phyloP scores from a whole-genome alignment of 2,888 invertebrate genomes.

The Pyrgus malvae region DNA sequence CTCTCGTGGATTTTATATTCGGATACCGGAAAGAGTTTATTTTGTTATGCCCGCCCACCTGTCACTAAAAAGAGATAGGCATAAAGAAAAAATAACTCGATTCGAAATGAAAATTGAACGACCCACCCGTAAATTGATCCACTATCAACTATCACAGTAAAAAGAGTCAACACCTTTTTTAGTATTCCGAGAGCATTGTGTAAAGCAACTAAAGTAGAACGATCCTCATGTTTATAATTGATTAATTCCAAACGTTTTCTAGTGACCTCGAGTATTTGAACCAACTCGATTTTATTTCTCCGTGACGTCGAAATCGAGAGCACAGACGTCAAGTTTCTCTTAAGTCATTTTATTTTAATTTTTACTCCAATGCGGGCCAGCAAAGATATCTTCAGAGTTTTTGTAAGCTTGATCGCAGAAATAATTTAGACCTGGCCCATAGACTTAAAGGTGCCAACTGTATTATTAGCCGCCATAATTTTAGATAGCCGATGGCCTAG shows the following conservation, averaged over 20 bases:
- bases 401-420: slow-evolving; percentile 7
- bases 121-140: not conserved
- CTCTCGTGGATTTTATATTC: slow-evolving; percentile 24
- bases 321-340: slow-evolving; percentile 34
- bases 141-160: not conserved
- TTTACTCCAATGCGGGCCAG: not conserved
- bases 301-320: slow-evolving; percentile 53
- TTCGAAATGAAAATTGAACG: slow-evolving; percentile 25
- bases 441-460: slow-evolving; percentile 12
- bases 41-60: slow-evolving; percentile 35
- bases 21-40: slow-evolving; percentile 35
- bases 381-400: not conserved
- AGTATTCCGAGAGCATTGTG: not conserved
- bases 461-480: slow-evolving; percentile 12
- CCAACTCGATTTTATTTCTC: slow-evolving; percentile 37
- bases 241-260: slow-evolving; percentile 34
- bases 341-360: slow-evolving; percentile 12
- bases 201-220: not conserved
- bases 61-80: slow-evolving; percentile 27
- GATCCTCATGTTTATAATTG: slow-evolving; percentile 16
- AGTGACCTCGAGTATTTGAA: slow-evolving; percentile 39
- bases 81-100: not conserved
- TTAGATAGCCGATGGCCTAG: slow-evolving; percentile 1
- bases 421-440: slow-evolving; percentile 1
- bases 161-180: not conserved